phyloP scores from a whole-genome alignment of 1,140 invertebrate genomes.

The Scaptomyza montana region DNA sequence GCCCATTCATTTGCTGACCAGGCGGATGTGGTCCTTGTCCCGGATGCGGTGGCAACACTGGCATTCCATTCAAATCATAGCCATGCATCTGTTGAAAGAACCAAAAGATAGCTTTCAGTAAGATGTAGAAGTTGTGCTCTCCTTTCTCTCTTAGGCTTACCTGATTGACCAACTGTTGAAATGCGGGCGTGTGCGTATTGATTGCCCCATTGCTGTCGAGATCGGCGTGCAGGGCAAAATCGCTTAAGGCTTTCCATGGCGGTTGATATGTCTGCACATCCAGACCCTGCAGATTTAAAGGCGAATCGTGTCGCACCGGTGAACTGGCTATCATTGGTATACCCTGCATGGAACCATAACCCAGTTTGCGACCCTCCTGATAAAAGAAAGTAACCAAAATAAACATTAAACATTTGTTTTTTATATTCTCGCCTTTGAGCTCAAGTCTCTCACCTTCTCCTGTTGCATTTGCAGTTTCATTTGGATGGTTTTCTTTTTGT shows the following conservation, averaged over 20 bases:
- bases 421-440: too few species aligned
- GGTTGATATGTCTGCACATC: slow-evolving; percentile 98
- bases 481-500: slow-evolving; percentile 98
- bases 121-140: too few species aligned
- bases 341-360: slow-evolving; percentile 95
- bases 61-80: slow-evolving; percentile 89
- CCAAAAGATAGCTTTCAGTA: background rate
- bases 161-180: slow-evolving; percentile 98
- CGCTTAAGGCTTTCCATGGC: slow-evolving; percentile 97
- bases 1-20: slow-evolving; percentile 70
- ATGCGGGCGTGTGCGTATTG: slow-evolving; percentile 93
- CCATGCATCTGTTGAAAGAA: slow-evolving; percentile 90
- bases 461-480: slow-evolving; percentile 99
- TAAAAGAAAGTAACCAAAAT: too few species aligned
- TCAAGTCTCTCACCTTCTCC: slow-evolving; percentile 92
- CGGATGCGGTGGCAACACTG: slow-evolving; percentile 82
- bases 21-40: slow-evolving; percentile 85
- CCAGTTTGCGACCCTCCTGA: slow-evolving; percentile 96
- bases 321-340: slow-evolving; percentile 98
- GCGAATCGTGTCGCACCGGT: slow-evolving; percentile 96
- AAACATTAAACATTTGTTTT: too few species aligned
- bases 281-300: slow-evolving; percentile 92
- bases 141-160: too few species aligned
- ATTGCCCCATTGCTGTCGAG: slow-evolving; percentile 90
- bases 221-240: slow-evolving; percentile 97